These are phyloP conservation scores for Stichopus horrens DNA, from an alignment of 53 echinoderm and acorn worm species.

Conservation along the genomic window DNA sequence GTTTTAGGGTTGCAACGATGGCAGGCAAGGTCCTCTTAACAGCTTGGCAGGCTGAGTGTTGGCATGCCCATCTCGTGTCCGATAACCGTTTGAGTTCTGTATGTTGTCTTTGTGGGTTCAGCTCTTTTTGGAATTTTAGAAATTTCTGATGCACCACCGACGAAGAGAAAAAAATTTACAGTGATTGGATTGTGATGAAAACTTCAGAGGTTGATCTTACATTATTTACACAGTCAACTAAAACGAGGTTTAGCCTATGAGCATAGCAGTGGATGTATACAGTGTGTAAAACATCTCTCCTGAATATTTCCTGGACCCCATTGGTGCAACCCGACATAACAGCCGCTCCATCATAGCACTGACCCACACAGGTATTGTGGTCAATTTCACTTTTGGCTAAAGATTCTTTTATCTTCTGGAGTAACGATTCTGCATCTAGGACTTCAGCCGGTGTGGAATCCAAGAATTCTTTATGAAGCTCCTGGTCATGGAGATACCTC, in stretches of 20 bases:
- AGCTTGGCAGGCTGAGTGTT: constrained; percentile 27
- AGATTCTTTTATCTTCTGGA: constrained; percentile 26
- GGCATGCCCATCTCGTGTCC: constrained; percentile 40
- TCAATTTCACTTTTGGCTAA: constrained; percentile 20
- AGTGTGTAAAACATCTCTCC: constrained; percentile 35
- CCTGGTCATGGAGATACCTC: constrained; percentile 29
- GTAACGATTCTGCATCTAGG: constrained; percentile 31
- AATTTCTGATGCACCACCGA: constrained; percentile 24
- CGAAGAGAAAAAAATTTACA: constrained; percentile 29
- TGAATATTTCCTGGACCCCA: constrained; percentile 34
- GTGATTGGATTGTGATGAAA: constrained; percentile 31
- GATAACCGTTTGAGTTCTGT: constrained; percentile 33
- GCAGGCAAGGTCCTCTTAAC: constrained; percentile 36
- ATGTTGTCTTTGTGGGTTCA: neutral
- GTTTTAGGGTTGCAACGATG: constrained; percentile 32
- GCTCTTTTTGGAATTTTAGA: constrained; percentile 26
- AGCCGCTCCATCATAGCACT: constrained; percentile 46
- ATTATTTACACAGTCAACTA: constrained; percentile 37
- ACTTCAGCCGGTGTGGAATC: constrained; percentile 25
- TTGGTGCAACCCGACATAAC: constrained; percentile 39
- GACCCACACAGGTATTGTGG: constrained; percentile 31
- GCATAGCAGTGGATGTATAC: constrained; percentile 37
- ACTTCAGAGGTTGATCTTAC: neutral
- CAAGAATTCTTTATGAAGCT: constrained; percentile 41
- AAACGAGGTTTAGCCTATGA: constrained; percentile 43